Base-by-base conservation (phyloP, 2,888 invertebrate genomes). In the Caenorhabditis sinica region DNA sequence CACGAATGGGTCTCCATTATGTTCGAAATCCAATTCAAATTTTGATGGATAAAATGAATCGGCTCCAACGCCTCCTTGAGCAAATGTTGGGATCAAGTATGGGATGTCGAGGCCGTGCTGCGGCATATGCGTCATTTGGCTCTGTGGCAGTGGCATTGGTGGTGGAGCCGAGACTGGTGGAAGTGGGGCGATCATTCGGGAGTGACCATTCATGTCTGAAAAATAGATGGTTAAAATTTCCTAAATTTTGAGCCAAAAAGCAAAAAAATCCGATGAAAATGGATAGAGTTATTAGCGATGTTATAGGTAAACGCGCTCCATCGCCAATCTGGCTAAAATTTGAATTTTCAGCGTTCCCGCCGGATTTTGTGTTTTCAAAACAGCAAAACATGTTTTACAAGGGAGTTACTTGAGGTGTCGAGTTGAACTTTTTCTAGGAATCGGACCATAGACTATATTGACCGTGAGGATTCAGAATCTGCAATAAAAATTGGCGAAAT, bases 1-100 rank as follows among this genome's bases (percentile, higher is more conserved):
- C 15, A 91, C 85, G 81, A 91, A 91, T 23, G 91, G 92, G 71
- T 92, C 91, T 13, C 90, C 88, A 17, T 87, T 87, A n/a, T 86
- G 86, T 60, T 86, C 87, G 17, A 85, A 83, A 28, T 88, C 86
- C 28, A 82, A 56, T 20, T 66, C 56, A 33, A 79, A 82, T 43
- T 80, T 76, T 30, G 79, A 61, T 25, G 83, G 75, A 61, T 81
- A 82, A 45, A 76, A 87, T n/a, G 56, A 56, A 40, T 83, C 75
- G 13, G 45, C 13, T 33, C 28, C 25, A 1, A 36, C 79, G 8
- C 28, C 68, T 1, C 63, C 28, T 11, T 33, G 87, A 3, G 40
- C 83, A 43, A 51, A 75, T 25, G 75, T 56, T 13, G 85, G 82
- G 11, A 85, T 77, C 33, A 83, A 40, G 66, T 82, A 87, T 20